These are phyloP conservation scores for Rhinopomastus cyanomelas DNA, from an alignment of 2,113 vertebrate species.

Conservation along the genomic window DNA sequence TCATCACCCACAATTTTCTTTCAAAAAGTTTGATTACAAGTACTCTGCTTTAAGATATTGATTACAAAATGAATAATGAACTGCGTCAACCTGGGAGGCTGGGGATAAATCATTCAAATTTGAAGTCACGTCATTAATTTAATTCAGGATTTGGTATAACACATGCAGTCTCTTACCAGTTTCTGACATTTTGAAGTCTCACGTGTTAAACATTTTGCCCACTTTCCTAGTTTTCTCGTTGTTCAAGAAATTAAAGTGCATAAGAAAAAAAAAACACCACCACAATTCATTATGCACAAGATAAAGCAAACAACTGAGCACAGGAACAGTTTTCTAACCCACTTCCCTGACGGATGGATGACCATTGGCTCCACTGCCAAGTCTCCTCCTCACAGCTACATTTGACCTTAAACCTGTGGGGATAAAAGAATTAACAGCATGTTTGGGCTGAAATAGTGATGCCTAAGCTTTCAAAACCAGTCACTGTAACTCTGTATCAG, in stretches of 20 bases:
- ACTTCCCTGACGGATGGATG: not conserved
- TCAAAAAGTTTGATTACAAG: not conserved
- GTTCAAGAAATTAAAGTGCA: not conserved
- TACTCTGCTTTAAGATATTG: not conserved
- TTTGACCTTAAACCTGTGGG: not conserved
- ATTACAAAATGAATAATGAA: constrained; percentile 29
- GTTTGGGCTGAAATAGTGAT: not conserved
- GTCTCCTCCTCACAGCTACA: not conserved
- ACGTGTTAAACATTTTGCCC: not conserved
- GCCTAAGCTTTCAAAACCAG: not conserved
- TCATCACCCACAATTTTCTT: constrained; percentile 8
- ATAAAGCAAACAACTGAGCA: fast-evolving
- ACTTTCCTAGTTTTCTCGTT: not conserved
- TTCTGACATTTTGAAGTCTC: not conserved
- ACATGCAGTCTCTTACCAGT: not conserved
- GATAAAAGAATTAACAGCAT: not conserved
- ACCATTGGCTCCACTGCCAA: not conserved
- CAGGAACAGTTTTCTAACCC: not conserved
- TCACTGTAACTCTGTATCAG: fast-evolving
- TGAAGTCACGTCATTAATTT: not conserved
- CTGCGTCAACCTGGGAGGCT: not conserved
- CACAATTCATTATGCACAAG: not conserved
- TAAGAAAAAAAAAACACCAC: not conserved
- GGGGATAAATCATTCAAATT: not conserved
- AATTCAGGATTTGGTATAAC: not conserved